Evolutionary conservation across 2,113 vertebrate genomes (phyloP).

Genomic region (Psilopogon haemacephalus): DNA sequence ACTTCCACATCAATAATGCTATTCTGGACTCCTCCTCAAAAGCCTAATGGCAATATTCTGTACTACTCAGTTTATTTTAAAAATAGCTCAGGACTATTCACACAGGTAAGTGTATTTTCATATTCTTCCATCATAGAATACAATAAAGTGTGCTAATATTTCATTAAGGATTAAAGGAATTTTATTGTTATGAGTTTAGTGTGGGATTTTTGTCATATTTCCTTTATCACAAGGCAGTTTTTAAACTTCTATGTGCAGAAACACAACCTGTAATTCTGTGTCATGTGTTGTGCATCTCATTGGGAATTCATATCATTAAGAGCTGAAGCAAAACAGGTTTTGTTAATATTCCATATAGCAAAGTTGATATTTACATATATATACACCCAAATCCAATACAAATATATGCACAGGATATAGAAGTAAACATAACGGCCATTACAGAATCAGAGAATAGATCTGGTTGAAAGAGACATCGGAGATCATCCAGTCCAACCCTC

Average conservation of each 20-base stretch:
- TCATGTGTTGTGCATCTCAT: neutral
- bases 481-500: too few relatives aligned
- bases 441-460: too few relatives aligned
- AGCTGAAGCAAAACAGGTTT: neutral
- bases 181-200: neutral
- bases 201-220: neutral
- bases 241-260: neutral
- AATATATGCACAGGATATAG: neutral
- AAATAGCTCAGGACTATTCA: conserved; percentile 73
- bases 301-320: neutral
- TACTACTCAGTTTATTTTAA: conserved; percentile 86
- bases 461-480: too few relatives aligned
- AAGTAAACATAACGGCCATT: neutral
- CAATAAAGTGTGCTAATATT: neutral
- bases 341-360: neutral
- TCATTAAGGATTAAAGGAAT: neutral
- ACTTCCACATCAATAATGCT: conserved; percentile 82
- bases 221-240: neutral
- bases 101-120: conserved; percentile 79
- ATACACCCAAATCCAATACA: neutral
- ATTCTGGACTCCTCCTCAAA: conserved; percentile 84
- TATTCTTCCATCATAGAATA: neutral
- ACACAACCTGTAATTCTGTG: neutral
- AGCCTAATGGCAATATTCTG: conserved; percentile 87
- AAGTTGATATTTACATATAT: neutral